phyloP scores from a whole-genome alignment of 2,888 invertebrate species.

The Coleophora deauratella region DNA sequence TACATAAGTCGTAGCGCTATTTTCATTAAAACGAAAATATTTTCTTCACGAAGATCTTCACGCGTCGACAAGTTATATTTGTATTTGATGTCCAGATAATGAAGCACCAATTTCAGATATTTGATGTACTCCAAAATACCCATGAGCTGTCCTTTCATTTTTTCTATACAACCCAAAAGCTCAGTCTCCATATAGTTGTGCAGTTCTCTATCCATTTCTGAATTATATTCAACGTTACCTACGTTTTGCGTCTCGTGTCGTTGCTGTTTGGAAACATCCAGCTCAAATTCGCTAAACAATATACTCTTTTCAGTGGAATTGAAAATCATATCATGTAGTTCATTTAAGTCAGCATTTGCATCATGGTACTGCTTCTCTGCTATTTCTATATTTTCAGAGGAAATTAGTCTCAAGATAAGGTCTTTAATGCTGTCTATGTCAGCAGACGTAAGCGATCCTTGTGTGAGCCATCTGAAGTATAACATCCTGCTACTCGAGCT shows the following conservation, averaged over 20 bases:
- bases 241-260: conserved; percentile 5
- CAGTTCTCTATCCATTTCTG: conserved; percentile 26
- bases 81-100: conserved; percentile 36
- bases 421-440: conserved; percentile 25
- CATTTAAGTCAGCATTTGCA: conserved; percentile 14
- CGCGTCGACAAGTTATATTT: conserved; percentile 27
- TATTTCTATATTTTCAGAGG: conserved; percentile 36
- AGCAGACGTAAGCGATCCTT: conserved; percentile 28
- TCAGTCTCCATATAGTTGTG: conserved; percentile 27
- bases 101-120: conserved; percentile 26
- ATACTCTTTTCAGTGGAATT: conserved; percentile 41
- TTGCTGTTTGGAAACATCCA: conserved; percentile 19
- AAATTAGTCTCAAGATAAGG: conserved; percentile 39
- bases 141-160: conserved; percentile 21
- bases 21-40: conserved; percentile 27
- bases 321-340: conserved; percentile 39
- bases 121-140: conserved; percentile 30
- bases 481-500: conserved; percentile 32
- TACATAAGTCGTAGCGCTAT: conserved; percentile 31
- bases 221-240: conserved; percentile 24
- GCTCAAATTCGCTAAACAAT: conserved; percentile 53
- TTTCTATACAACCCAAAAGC: conserved; percentile 16
- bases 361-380: not conserved
- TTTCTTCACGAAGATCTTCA: conserved; percentile 23
- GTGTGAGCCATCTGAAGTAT: conserved; percentile 45